phyloP scores from a whole-genome alignment of 2,797 vertebrate species.

The Helarctos malayanus region DNA sequence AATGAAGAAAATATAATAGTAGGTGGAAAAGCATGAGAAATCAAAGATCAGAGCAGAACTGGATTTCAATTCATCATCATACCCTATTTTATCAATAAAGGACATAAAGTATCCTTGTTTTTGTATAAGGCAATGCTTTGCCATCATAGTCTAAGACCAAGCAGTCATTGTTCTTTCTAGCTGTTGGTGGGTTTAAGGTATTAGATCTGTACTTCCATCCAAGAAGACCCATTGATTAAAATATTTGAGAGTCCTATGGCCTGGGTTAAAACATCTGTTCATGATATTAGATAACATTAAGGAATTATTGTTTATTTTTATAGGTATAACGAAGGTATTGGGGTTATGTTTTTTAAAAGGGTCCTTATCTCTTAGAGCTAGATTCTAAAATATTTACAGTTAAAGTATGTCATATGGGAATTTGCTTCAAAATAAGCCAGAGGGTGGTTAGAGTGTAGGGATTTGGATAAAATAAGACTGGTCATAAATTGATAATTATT shows the following conservation, averaged over 20 bases:
- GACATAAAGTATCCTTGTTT: background rate
- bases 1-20: background rate
- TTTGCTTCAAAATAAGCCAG: conserved; percentile 62
- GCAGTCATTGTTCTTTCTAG: background rate
- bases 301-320: conserved; percentile 61
- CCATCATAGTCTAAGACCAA: background rate
- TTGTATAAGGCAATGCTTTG: background rate
- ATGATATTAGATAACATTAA: conserved; percentile 63
- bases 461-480: conserved; percentile 17
- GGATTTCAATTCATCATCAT: background rate
- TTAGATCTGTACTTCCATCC: background rate
- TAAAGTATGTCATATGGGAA: conserved; percentile 43
- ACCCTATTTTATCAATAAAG: background rate
- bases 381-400: conserved; percentile 28
- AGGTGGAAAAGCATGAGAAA: background rate
- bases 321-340: background rate
- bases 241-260: background rate
- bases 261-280: conserved; percentile 59
- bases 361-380: conserved; percentile 48
- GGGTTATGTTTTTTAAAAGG: conserved; percentile 48
- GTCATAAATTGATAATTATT: conserved; percentile 43
- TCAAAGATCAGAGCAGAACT: background rate
- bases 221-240: conserved; percentile 42
- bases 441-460: background rate
- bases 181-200: background rate